Evolutionary conservation across 2,888 invertebrate genomes (phyloP).

Genomic region (Agonopterix arenella): DNA sequence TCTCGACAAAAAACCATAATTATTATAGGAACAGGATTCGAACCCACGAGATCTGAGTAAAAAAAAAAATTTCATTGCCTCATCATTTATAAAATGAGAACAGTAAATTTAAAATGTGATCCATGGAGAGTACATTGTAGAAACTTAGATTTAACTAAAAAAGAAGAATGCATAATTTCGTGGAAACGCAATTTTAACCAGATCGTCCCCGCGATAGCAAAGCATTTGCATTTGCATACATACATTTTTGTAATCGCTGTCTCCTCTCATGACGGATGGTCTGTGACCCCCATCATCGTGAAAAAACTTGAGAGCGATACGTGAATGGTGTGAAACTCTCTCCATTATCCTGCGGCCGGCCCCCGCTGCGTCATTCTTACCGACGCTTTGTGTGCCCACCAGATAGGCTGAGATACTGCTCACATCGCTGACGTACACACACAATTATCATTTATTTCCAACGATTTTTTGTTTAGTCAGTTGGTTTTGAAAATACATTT

Average conservation of each 20-base stretch:
- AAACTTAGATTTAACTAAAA: too few species aligned
- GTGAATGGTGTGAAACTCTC: constrained; percentile 60
- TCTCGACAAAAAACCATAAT: too few species aligned
- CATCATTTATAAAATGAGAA: too few species aligned
- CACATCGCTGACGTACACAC: constrained; percentile 41
- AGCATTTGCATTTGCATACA: constrained; percentile 34
- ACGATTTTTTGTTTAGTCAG: constrained; percentile 43
- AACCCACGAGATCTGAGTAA: too few species aligned
- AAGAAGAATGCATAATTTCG: background rate
- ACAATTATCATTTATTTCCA: constrained; percentile 41
- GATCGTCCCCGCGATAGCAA: constrained; percentile 8
- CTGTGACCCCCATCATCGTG: constrained; percentile 34
- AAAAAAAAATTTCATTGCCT: too few species aligned
- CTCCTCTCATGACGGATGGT: constrained; percentile 7
- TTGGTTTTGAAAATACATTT: constrained; percentile 37
- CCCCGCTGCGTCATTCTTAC: constrained; percentile 58
- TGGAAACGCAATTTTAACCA: background rate
- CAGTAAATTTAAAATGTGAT: too few species aligned
- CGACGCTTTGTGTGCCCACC: constrained; percentile 44
- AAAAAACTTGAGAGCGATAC: constrained; percentile 45
- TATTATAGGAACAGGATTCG: too few species aligned
- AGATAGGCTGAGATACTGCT: constrained; percentile 29
- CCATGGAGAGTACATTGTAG: too few species aligned
- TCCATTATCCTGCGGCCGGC: constrained; percentile 41
- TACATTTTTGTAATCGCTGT: constrained; percentile 14